These are phyloP conservation scores for Pica pica DNA, from an alignment of 2,113 vertebrate species.

Conservation along the genomic window DNA sequence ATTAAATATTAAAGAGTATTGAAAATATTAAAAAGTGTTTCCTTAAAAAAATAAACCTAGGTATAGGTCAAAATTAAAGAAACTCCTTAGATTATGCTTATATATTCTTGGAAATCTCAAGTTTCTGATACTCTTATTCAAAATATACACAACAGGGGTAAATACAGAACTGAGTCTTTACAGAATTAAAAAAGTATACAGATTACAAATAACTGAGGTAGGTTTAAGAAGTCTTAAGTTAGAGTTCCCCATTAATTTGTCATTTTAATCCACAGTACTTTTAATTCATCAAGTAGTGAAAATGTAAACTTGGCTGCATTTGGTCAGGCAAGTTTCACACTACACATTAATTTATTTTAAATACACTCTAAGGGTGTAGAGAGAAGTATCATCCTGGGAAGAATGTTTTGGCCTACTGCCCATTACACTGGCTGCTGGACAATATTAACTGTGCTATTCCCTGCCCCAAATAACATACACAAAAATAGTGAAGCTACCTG, in stretches of 20 bases:
- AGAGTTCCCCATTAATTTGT: not conserved
- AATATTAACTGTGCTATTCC: not conserved
- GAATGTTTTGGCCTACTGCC: not conserved
- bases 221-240: not conserved
- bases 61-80: not conserved
- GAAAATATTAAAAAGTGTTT: not conserved
- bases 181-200: not conserved
- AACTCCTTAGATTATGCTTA: not conserved
- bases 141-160: not conserved
- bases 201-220: not conserved
- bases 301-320: conserved; percentile 26
- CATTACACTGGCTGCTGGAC: not conserved
- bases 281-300: not conserved
- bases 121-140: not conserved
- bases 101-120: not conserved
- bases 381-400: not conserved
- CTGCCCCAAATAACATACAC: not conserved
- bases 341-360: not conserved
- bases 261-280: conserved; percentile 9
- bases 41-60: not conserved
- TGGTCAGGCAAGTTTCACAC: not conserved
- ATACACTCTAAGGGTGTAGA: not conserved
- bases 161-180: not conserved
- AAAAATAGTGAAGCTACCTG: not conserved
- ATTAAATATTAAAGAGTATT: not conserved